These are phyloP conservation scores for Cancer borealis DNA, from an alignment of 2,888 invertebrate species.

Conservation along the genomic window DNA sequence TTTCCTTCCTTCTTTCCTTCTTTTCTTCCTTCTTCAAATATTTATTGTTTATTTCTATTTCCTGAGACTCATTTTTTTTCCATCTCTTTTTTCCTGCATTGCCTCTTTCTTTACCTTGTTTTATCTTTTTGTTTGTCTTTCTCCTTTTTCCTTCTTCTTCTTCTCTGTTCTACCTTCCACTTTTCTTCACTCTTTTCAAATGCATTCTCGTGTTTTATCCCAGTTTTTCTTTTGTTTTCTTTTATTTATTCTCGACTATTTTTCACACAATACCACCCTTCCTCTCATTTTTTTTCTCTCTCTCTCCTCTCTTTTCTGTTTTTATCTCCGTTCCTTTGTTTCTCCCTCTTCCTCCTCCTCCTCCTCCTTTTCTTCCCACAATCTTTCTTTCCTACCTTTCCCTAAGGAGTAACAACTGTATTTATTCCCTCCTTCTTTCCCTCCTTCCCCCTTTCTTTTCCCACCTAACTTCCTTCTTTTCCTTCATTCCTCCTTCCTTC, in stretches of 20 bases:
- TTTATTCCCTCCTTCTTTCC: not conserved
- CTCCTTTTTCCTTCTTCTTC: not conserved
- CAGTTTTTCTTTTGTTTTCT: not conserved
- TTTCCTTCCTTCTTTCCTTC: not conserved
- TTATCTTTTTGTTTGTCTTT: not conserved
- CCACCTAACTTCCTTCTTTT: not conserved
- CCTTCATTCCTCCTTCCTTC: not conserved
- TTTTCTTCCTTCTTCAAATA: not conserved
- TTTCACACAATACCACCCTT: not conserved
- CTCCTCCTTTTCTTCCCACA: not conserved
- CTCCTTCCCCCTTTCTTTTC: not conserved
- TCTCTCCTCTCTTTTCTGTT: not conserved
- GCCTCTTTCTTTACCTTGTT: not conserved
- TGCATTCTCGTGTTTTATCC: not conserved
- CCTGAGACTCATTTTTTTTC: not conserved
- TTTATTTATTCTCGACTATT: not conserved
- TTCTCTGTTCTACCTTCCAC: not conserved
- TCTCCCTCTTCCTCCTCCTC: not conserved
- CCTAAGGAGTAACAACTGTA: not conserved
- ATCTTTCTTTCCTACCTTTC: not conserved
- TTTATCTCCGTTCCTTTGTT: not conserved
- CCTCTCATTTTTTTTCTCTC: slow-evolving; percentile 28
- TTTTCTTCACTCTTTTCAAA: slow-evolving; percentile 11
- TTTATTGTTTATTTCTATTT: not conserved
- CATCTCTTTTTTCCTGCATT: not conserved